phyloP scores from a whole-genome alignment of 2,113 vertebrate species.

The Struthio camelus region DNA sequence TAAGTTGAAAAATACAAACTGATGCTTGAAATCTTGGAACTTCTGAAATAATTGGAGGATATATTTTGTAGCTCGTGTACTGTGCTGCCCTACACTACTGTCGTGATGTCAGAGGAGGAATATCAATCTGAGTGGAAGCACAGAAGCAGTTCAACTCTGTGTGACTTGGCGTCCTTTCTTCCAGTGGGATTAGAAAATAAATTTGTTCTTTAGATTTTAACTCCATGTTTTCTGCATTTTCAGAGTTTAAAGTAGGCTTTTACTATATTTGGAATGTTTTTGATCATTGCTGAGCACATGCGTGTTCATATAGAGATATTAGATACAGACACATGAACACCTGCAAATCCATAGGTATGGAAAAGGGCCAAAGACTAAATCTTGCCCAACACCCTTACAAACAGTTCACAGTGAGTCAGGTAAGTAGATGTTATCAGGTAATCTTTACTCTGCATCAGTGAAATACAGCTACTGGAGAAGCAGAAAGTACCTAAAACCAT shows the following conservation, averaged over 20 bases:
- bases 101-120: not conserved
- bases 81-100: not conserved
- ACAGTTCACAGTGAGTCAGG: not conserved
- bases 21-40: not conserved
- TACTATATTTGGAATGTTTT: not conserved
- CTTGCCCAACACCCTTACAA: not conserved
- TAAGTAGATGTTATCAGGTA: not conserved
- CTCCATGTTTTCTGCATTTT: not conserved
- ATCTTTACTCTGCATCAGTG: rapidly evolving
- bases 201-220: not conserved
- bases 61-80: not conserved
- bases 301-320: not conserved
- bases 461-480: not conserved
- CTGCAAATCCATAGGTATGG: not conserved
- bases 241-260: not conserved
- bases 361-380: not conserved
- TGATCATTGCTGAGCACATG: not conserved
- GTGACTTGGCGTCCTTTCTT: not conserved
- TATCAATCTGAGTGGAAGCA: not conserved
- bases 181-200: not conserved
- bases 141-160: not conserved
- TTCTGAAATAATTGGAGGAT: not conserved
- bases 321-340: not conserved
- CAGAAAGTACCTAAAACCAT: not conserved
- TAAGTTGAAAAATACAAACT: not conserved